Percentiles rank a stretch among this genome's conserved stretches.
Evolutionary conservation across 2,797 vertebrate species (phyloP).

Genomic region (Lacerta bilineata): DNA sequence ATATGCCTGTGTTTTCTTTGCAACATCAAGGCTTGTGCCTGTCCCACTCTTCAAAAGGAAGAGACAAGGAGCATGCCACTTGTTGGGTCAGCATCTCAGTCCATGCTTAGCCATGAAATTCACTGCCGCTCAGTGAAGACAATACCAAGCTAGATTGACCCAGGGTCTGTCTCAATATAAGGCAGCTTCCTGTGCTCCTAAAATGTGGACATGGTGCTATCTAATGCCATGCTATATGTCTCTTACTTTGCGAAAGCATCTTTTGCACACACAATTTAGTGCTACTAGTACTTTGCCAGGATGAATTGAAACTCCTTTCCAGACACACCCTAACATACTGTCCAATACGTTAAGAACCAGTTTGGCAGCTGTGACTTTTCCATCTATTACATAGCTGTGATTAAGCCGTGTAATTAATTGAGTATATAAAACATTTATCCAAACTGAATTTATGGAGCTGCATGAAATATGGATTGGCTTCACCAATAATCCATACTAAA

Average conservation of each 20-base stretch:
- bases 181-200: too few relatives aligned
- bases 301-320: not conserved
- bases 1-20: too few relatives aligned
- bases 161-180: too few relatives aligned
- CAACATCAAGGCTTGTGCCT: too few relatives aligned
- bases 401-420: conserved; percentile 75
- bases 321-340: conserved; percentile 10
- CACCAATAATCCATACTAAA: conserved; percentile 72
- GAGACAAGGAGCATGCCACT: too few relatives aligned
- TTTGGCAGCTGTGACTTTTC: conserved; percentile 59
- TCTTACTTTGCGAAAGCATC: not conserved
- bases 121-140: too few relatives aligned
- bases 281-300: not conserved
- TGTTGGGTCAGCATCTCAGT: too few relatives aligned
- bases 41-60: too few relatives aligned
- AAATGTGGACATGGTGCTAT: too few relatives aligned
- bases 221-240: not conserved
- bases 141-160: too few relatives aligned
- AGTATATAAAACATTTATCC: conserved; percentile 75
- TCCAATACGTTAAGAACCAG: conserved; percentile 53
- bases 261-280: not conserved
- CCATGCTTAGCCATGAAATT: too few relatives aligned
- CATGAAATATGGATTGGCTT: conserved; percentile 63
- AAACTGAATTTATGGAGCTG: conserved; percentile 71
- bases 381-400: conserved; percentile 68